Evolutionary conservation across 2,888 invertebrate genomes (phyloP).

Genomic region (Catocala nupta): DNA sequence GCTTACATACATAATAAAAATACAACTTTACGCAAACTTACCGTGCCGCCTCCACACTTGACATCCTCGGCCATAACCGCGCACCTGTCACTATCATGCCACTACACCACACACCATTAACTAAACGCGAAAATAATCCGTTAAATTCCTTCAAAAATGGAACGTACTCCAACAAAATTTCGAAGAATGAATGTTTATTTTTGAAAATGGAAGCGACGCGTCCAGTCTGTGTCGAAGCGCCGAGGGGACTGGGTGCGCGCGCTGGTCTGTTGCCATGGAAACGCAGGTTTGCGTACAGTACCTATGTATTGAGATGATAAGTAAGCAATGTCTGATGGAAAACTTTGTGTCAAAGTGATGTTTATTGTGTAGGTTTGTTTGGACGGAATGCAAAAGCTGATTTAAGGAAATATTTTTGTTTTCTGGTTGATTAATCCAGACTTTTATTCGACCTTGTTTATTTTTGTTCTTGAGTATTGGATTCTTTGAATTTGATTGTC

Average conservation of each 20-base stretch:
- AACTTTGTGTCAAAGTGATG: conserved; percentile 35
- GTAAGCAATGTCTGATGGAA: conserved; percentile 35
- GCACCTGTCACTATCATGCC: conserved; percentile 61
- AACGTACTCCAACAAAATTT: conserved; percentile 31
- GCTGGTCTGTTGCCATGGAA: conserved; percentile 74
- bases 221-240: conserved; percentile 61
- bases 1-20: conserved; percentile 31
- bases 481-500: too few species aligned
- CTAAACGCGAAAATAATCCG: conserved; percentile 28
- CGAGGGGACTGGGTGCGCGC: conserved; percentile 81
- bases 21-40: conserved; percentile 58
- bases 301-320: conserved; percentile 41
- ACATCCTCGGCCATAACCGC: conserved; percentile 73
- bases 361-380: conserved; percentile 9
- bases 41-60: conserved; percentile 73
- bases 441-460: neutral
- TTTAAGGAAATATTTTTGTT: conserved; percentile 1
- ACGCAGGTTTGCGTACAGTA: conserved; percentile 63
- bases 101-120: conserved; percentile 45
- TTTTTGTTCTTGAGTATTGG: neutral
- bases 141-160: conserved; percentile 26
- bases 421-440: conserved; percentile 4
- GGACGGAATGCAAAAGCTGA: conserved; percentile 12
- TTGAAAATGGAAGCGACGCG: conserved; percentile 60
- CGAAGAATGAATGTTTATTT: conserved; percentile 59